phyloP scores from a whole-genome alignment of 1,140 invertebrate genomes.

The Brachionus rotundiformis region DNA sequence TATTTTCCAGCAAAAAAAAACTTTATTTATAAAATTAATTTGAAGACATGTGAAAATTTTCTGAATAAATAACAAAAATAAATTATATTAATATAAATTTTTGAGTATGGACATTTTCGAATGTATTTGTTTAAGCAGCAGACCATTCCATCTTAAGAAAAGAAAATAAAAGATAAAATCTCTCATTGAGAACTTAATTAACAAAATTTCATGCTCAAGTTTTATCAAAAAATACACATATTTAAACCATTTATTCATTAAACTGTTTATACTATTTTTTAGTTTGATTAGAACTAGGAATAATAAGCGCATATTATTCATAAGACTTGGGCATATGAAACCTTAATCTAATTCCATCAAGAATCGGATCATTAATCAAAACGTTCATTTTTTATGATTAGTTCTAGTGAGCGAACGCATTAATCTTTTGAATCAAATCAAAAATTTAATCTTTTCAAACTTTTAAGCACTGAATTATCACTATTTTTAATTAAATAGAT shows the following conservation, averaged over 20 bases:
- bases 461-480: too few species aligned
- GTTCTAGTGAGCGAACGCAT: neutral
- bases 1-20: too few species aligned
- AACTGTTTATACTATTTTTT: constrained; percentile 14
- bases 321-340: neutral
- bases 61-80: too few species aligned
- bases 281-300: neutral
- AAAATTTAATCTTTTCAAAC: too few species aligned
- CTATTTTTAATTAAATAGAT: neutral
- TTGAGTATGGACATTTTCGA: too few species aligned
- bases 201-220: neutral
- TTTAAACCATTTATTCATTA: neutral
- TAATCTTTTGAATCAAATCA: neutral
- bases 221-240: neutral
- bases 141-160: too few species aligned
- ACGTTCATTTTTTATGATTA: neutral
- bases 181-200: neutral
- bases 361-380: neutral
- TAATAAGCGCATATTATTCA: neutral
- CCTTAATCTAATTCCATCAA: neutral
- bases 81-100: too few species aligned
- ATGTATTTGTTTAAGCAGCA: too few species aligned
- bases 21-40: too few species aligned
- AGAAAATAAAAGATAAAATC: neutral
- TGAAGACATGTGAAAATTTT: too few species aligned